phyloP scores from a whole-genome alignment of 2,888 invertebrate species.

The Eupithecia abbreviata region DNA sequence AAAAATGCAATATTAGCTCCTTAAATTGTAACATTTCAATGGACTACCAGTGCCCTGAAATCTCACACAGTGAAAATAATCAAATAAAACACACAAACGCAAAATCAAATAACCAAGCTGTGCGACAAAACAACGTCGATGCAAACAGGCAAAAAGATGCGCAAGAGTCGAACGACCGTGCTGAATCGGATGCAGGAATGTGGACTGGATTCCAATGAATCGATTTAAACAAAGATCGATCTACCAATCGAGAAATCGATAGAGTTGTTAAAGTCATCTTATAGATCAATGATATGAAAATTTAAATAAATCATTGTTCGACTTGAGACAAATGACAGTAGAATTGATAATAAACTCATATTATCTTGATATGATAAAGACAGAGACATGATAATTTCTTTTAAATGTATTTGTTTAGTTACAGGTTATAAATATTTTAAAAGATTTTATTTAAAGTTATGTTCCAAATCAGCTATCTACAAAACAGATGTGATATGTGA shows the following conservation, averaged over 20 bases:
- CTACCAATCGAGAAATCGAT: conserved; percentile 34
- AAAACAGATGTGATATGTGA: neutral
- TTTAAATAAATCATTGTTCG: conserved; percentile 11
- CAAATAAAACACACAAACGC: conserved; percentile 42
- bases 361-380: neutral
- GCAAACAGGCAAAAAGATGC: conserved; percentile 76
- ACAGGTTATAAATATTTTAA: neutral
- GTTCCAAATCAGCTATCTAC: neutral
- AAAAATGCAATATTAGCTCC: no score
- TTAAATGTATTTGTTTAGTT: neutral
- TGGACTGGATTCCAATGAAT: conserved; percentile 68
- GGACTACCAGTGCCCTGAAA: conserved; percentile 44
- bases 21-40: no score
- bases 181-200: conserved; percentile 69
- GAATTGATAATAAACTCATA: conserved; percentile 12
- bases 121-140: conserved; percentile 65
- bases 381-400: neutral
- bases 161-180: conserved; percentile 72
- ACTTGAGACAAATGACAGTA: conserved; percentile 12
- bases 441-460: neutral
- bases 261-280: conserved; percentile 21
- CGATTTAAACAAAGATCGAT: conserved; percentile 52
- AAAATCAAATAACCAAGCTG: conserved; percentile 63
- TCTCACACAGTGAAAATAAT: conserved; percentile 40
- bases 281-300: conserved; percentile 20